phyloP scores from a whole-genome alignment of 2,888 invertebrate genomes.

The Eumerus sabulonum region DNA sequence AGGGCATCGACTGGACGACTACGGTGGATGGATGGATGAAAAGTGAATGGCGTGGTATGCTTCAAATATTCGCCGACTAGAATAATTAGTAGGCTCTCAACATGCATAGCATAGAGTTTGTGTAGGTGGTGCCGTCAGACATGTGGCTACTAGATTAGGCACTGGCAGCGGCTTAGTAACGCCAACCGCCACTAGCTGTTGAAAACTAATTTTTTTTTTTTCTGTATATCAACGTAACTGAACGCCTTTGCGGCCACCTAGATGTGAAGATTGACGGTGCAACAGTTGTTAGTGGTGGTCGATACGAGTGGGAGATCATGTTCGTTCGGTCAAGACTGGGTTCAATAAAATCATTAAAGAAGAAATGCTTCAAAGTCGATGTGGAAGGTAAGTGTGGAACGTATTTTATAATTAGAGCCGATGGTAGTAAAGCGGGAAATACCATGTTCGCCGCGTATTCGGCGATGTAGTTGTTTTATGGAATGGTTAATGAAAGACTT shows the following conservation, averaged over 20 bases:
- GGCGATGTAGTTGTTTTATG: too few species aligned
- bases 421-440: too few species aligned
- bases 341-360: too few species aligned
- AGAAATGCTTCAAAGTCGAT: too few species aligned
- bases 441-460: too few species aligned
- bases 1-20: not conserved
- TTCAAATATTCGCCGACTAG: conserved; percentile 5
- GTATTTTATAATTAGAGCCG: too few species aligned
- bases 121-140: conserved; percentile 40
- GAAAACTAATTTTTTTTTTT: conserved; percentile 41
- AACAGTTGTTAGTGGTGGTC: not conserved
- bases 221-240: conserved; percentile 36
- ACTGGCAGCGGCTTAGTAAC: not conserved
- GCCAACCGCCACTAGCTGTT: conserved; percentile 19
- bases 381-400: too few species aligned
- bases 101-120: conserved; percentile 31
- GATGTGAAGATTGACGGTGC: conserved; percentile 15
- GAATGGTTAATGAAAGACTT: too few species aligned
- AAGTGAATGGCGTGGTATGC: conserved; percentile 55
- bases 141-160: not conserved
- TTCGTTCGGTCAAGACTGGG: conserved; percentile 14
- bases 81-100: conserved; percentile 54
- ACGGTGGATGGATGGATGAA: conserved; percentile 3
- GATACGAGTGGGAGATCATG: conserved; percentile 59
- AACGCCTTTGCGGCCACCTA: conserved; percentile 19